phyloP scores from a whole-genome alignment of 2,113 vertebrate species.

The Zootoca vivipara region DNA sequence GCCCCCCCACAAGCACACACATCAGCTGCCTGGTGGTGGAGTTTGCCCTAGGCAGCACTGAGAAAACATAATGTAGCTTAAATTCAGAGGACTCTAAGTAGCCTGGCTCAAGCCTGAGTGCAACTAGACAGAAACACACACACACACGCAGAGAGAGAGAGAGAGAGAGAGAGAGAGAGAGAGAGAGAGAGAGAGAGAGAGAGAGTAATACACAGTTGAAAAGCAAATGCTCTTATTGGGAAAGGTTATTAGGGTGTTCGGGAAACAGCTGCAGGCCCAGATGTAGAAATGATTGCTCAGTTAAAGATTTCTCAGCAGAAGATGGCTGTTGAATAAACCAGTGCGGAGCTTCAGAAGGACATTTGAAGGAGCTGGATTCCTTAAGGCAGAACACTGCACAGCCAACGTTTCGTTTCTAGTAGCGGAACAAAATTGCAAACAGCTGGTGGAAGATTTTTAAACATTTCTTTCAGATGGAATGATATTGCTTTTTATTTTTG shows the following conservation, averaged over 20 bases:
- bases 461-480: slow-evolving; percentile 56
- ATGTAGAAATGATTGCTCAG: slow-evolving; percentile 25
- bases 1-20: no score
- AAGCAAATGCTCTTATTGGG: not conserved
- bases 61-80: not conserved
- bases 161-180: not conserved
- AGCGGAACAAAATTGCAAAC: slow-evolving; percentile 69
- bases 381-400: slow-evolving; percentile 28
- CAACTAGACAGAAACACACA: not conserved
- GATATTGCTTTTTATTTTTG: slow-evolving; percentile 57
- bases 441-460: slow-evolving; percentile 65
- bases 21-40: no score
- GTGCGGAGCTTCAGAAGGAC: slow-evolving; percentile 50
- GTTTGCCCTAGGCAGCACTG: not conserved
- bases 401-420: slow-evolving; percentile 52
- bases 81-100: slow-evolving; percentile 3
- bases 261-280: slow-evolving; percentile 4
- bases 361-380: slow-evolving; percentile 63
- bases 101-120: not conserved
- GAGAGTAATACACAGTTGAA: not conserved
- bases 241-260: slow-evolving; percentile 17
- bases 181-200: not conserved
- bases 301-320: slow-evolving; percentile 38
- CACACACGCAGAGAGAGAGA: not conserved
- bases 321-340: slow-evolving; percentile 21